Evolutionary conservation across 2,888 invertebrate species (phyloP).

Genomic region (Steinernema carpocapsae): DNA sequence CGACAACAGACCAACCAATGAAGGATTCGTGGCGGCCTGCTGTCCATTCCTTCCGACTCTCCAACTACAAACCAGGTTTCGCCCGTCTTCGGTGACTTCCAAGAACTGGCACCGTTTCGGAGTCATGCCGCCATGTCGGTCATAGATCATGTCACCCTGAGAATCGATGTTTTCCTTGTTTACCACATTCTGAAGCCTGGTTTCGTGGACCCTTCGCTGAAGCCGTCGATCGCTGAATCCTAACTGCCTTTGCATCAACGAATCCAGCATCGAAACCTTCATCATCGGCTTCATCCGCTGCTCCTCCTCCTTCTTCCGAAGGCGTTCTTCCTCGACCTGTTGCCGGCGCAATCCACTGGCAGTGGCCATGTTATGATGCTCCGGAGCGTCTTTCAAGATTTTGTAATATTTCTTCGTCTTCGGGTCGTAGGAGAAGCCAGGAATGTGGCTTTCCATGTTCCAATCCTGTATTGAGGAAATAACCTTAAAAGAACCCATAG

Average conservation of each 20-base stretch:
- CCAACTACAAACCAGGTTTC: conserved; percentile 52
- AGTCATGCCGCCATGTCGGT: conserved; percentile 40
- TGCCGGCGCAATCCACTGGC: not conserved
- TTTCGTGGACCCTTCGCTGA: not conserved
- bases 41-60: not conserved
- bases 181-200: not conserved
- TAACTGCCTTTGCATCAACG: conserved; percentile 1
- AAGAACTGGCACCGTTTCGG: conserved; percentile 51
- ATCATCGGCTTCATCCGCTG: not conserved
- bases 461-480: not conserved
- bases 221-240: not conserved
- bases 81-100: conserved; percentile 52
- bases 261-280: not conserved
- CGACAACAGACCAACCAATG: not conserved
- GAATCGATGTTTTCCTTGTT: not conserved
- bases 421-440: conserved; percentile 51
- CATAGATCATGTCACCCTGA: not conserved
- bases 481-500: not conserved
- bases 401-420: conserved; percentile 50
- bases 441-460: conserved; percentile 37
- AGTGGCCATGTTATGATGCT: conserved; percentile 18
- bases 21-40: not conserved
- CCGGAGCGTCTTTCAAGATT: conserved; percentile 43
- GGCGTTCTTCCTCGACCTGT: conserved; percentile 30
- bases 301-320: conserved; percentile 27